Evolutionary conservation across 2,888 invertebrate genomes (phyloP).

Genomic region (Agelastica alni): DNA sequence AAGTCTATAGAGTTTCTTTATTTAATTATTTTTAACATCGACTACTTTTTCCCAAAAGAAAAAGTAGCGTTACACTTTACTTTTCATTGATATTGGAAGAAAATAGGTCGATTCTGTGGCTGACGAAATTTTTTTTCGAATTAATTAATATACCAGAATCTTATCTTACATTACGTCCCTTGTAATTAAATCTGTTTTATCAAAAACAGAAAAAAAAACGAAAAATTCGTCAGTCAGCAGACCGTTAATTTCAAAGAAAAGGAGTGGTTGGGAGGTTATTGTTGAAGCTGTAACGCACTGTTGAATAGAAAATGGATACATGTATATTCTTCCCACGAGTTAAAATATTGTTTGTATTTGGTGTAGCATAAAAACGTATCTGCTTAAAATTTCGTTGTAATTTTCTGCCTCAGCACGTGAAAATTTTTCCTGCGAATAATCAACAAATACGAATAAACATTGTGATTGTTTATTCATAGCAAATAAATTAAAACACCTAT

Average conservation of each 20-base stretch:
- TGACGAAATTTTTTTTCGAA: background rate
- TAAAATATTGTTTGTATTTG: slow-evolving; percentile 6
- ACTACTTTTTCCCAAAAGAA: too few relatives aligned
- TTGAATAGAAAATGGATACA: background rate
- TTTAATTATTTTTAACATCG: too few relatives aligned
- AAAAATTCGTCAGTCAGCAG: slow-evolving; percentile 22
- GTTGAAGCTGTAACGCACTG: slow-evolving; percentile 14
- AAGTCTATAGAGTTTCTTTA: too few relatives aligned
- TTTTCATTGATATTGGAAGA: background rate
- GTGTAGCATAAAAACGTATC: background rate
- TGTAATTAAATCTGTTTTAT: slow-evolving; percentile 18
- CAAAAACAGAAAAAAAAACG: slow-evolving; percentile 12
- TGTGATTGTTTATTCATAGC: too few relatives aligned
- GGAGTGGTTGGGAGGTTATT: slow-evolving; percentile 12
- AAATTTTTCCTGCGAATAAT: background rate
- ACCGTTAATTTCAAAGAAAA: slow-evolving; percentile 21
- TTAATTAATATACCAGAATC: slow-evolving; percentile 14
- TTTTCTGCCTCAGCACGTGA: background rate
- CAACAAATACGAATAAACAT: too few relatives aligned
- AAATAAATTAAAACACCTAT: too few relatives aligned
- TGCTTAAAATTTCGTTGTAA: background rate
- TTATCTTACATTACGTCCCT: slow-evolving; percentile 7
- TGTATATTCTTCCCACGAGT: background rate
- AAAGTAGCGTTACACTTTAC: too few relatives aligned
- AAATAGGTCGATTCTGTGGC: background rate